Evolutionary conservation across 2,113 vertebrate species (phyloP).

Genomic region (Sorex araneus): DNA sequence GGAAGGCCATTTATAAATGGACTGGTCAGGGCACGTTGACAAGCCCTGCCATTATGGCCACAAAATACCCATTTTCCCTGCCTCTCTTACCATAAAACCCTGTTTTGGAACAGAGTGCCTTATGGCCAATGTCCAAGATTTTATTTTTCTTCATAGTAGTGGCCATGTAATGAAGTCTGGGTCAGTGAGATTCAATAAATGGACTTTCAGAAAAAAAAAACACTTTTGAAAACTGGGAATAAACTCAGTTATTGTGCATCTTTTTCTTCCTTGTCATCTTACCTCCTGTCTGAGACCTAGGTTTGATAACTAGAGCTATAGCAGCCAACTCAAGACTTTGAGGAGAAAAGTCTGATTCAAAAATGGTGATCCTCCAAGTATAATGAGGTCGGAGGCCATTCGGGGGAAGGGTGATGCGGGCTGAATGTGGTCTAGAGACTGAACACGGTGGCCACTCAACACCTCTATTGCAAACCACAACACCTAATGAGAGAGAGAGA

Average conservation of each 20-base stretch:
- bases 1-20: background rate
- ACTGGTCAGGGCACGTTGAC: background rate
- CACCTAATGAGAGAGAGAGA: too few relatives aligned
- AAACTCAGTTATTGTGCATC: too few relatives aligned
- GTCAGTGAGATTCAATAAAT: background rate
- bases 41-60: background rate
- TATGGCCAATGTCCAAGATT: background rate
- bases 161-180: background rate
- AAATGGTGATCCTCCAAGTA: background rate
- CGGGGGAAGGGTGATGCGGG: too few relatives aligned
- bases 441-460: too few relatives aligned
- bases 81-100: background rate
- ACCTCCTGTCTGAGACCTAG: background rate
- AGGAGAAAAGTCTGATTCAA: conserved; percentile 42
- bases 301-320: background rate
- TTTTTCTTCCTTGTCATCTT: background rate
- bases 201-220: conserved; percentile 26
- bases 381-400: too few relatives aligned
- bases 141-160: background rate
- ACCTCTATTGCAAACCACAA: too few relatives aligned
- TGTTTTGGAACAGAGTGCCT: background rate
- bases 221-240: too few relatives aligned
- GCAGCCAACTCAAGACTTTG: background rate
- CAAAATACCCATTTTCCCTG: background rate
- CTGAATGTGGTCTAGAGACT: too few relatives aligned